These are phyloP conservation scores for Tiaroga cobitis DNA, from an alignment of 2,797 vertebrate species.

Conservation along the genomic window DNA sequence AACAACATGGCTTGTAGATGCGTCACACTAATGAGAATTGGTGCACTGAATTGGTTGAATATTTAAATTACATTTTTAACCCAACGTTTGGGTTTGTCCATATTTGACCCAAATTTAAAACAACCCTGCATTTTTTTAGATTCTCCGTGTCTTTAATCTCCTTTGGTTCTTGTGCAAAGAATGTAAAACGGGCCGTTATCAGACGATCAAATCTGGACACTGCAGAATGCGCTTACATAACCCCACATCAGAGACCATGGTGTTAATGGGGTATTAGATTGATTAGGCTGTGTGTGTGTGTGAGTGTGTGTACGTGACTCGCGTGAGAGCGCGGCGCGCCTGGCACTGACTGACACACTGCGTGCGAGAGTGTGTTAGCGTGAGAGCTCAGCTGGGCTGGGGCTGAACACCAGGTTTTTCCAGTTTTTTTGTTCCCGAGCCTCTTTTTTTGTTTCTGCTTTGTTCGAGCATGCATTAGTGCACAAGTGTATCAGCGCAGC, in stretches of 20 bases:
- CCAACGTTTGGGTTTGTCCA: no score
- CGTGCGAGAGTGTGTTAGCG: conserved; percentile 80
- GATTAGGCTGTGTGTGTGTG: conserved; percentile 10
- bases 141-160: no score
- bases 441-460: conserved; percentile 65
- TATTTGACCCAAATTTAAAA: no score
- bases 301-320: conserved; percentile 7
- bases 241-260: background rate
- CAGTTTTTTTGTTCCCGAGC: conserved; percentile 76
- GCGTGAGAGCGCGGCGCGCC: conserved; percentile 69
- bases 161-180: background rate
- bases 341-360: conserved; percentile 77
- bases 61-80: no score
- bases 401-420: conserved; percentile 84
- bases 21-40: no score
- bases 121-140: no score
- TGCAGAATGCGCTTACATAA: background rate
- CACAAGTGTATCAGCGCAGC: conserved; percentile 67
- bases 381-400: conserved; percentile 77
- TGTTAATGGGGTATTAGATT: conserved; percentile 41
- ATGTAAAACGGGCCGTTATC: background rate
- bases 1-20: no score
- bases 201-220: background rate
- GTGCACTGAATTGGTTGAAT: no score
- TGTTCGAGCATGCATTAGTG: conserved; percentile 66